phyloP scores from a whole-genome alignment of 2,797 vertebrate genomes.

The Tenualosa thibaudeaui region DNA sequence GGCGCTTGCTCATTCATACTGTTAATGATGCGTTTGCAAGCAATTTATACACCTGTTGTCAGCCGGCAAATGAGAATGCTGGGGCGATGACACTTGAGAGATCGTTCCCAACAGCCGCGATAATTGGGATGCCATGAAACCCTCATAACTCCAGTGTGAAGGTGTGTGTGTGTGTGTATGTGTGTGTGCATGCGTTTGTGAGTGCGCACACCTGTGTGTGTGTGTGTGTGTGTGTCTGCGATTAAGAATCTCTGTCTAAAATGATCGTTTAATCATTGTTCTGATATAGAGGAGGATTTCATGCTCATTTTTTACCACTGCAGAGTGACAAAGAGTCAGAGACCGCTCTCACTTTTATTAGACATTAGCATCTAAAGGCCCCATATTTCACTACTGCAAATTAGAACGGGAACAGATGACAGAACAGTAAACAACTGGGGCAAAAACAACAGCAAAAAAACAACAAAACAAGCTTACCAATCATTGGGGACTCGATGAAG shows the following conservation, averaged over 20 bases:
- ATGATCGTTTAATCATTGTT: conserved; percentile 17
- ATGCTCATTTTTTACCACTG: not conserved
- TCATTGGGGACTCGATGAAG: conserved; percentile 98
- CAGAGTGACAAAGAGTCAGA: not conserved
- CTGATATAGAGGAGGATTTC: not conserved
- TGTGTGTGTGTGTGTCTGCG: not conserved
- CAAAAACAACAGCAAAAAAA: not conserved
- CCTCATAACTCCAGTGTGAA: conserved; percentile 7
- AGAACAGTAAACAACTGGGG: not conserved
- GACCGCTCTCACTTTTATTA: not conserved
- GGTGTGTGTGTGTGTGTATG: not conserved
- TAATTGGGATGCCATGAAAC: conserved; percentile 19
- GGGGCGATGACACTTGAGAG: conserved; percentile 21
- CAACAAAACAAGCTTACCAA: conserved; percentile 77
- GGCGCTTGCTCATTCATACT: conserved; percentile 12
- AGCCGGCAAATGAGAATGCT: conserved; percentile 4
- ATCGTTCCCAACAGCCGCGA: conserved; percentile 14
- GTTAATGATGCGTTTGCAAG: conserved; percentile 18
- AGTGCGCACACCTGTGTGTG: no score
- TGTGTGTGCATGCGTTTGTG: no score
- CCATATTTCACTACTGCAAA: not conserved
- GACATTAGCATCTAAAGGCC: not conserved
- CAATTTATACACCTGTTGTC: conserved; percentile 19
- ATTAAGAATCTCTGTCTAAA: conserved; percentile 4
- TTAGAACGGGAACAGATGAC: not conserved